Conservation (phyloP, 2,797 vertebrate genomes). For the Leptoclinus maculatus region DNA sequence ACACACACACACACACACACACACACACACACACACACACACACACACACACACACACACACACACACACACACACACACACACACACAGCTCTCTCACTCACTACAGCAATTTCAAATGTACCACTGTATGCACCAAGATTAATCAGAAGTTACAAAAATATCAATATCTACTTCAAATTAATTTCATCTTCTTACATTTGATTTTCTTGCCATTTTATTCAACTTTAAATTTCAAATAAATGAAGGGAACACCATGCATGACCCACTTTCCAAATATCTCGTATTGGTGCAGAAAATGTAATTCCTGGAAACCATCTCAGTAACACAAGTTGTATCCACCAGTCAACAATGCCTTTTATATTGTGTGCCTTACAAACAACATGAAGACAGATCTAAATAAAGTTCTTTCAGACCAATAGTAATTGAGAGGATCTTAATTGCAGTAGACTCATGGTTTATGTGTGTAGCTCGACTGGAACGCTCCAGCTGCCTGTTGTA, state of each 20-base stretch:
- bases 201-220: neutral
- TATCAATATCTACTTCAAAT: neutral
- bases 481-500: constrained; percentile 45
- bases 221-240: neutral
- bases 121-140: neutral
- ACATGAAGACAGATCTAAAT: constrained; percentile 58
- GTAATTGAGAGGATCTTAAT: constrained; percentile 68
- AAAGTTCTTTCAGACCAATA: constrained; percentile 46
- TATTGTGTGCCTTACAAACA: constrained; percentile 27
- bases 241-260: neutral
- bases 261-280: neutral
- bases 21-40: neutral
- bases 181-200: neutral
- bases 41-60: neutral
- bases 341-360: constrained; percentile 25
- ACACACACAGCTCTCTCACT: neutral
- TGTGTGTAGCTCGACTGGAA: constrained; percentile 50
- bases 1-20: neutral
- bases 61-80: neutral
- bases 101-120: neutral
- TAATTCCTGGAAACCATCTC: constrained; percentile 16
- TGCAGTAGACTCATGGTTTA: constrained; percentile 62
- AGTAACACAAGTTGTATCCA: constrained; percentile 4
- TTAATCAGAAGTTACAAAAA: neutral
- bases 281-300: neutral